Conservation (phyloP, 2,888 invertebrate species). For the Yponomeuta evonymella region DNA sequence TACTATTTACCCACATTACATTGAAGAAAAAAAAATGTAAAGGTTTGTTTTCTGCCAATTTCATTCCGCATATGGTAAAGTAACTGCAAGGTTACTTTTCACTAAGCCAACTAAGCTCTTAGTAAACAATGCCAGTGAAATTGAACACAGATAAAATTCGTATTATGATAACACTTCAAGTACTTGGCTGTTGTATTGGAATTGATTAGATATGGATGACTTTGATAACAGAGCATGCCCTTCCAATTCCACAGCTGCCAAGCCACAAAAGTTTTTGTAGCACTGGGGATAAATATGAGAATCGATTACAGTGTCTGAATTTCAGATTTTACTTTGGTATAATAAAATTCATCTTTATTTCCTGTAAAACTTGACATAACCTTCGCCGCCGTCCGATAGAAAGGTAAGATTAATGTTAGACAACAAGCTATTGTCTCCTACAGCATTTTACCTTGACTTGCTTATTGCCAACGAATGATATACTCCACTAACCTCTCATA, state of each 20-base stretch:
- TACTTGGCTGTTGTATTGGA: background rate
- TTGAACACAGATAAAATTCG: background rate
- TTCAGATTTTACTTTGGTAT: background rate
- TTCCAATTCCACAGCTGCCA: too few species aligned
- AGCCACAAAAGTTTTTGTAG: too few species aligned
- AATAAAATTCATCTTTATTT: background rate
- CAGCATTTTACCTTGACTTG: background rate
- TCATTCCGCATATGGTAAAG: too few species aligned
- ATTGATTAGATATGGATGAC: background rate
- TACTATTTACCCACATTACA: too few species aligned
- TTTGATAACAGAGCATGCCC: background rate
- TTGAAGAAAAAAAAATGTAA: too few species aligned
- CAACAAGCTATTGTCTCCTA: background rate
- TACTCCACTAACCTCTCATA: background rate
- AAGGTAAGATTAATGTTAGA: background rate
- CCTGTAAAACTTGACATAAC: background rate
- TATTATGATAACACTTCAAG: background rate
- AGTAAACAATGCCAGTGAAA: background rate
- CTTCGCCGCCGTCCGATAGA: background rate
- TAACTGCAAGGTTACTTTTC: too few species aligned
- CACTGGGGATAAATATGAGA: too few species aligned
- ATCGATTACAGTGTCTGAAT: too few species aligned
- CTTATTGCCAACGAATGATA: constrained; percentile 2
- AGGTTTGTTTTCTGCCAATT: too few species aligned
- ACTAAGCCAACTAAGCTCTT: too few species aligned